phyloP scores from a whole-genome alignment of 2,888 invertebrate species.

The Himalopsyche japonica region DNA sequence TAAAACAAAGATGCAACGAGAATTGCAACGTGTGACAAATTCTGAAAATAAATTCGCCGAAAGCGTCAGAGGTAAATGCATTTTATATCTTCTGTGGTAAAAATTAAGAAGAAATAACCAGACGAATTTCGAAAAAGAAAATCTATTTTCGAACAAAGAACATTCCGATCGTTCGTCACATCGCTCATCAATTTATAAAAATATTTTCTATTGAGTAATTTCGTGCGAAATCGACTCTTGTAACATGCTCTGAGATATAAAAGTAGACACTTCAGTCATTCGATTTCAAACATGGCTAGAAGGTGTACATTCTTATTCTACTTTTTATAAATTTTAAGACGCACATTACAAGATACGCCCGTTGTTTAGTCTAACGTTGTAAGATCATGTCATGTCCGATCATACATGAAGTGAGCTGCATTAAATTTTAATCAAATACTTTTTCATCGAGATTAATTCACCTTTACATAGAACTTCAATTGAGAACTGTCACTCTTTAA shows the following conservation, averaged over 20 bases:
- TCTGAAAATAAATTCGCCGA: background rate
- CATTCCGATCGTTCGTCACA: slow-evolving; percentile 1
- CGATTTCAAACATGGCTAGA: background rate
- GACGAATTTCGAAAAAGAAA: background rate
- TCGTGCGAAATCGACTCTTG: background rate
- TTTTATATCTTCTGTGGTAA: background rate
- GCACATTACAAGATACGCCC: too few relatives aligned
- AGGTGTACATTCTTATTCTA: too few relatives aligned
- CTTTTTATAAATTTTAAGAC: too few relatives aligned
- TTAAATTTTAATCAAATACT: too few relatives aligned
- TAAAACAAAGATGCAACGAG: background rate
- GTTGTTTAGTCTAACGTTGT: too few relatives aligned
- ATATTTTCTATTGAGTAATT: background rate
- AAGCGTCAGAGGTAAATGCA: background rate
- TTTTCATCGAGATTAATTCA: too few relatives aligned
- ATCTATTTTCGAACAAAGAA: slow-evolving; percentile 9
- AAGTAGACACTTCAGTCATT: background rate
- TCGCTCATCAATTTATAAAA: slow-evolving; percentile 5
- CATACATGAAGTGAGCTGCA: too few relatives aligned
- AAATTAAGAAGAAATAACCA: background rate
- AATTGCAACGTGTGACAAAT: background rate
- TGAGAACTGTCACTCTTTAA: too few relatives aligned
- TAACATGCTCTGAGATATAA: background rate
- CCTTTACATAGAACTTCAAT: too few relatives aligned
- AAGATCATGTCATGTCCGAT: too few relatives aligned